Conservation (phyloP, 1,140 invertebrate genomes). For the Orchesella cincta region DNA sequence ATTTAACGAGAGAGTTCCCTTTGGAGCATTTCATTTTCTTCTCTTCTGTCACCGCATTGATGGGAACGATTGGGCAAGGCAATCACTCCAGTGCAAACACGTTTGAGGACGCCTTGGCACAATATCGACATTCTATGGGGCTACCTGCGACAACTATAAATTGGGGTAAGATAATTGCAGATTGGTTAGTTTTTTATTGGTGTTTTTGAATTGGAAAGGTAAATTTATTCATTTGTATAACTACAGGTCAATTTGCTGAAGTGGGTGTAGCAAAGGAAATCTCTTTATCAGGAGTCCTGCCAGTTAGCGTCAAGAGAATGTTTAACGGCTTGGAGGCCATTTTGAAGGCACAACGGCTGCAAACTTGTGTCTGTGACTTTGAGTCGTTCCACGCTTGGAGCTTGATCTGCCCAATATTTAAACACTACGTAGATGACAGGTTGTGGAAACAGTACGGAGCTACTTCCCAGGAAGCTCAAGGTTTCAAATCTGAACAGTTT, state of each 20-base stretch:
- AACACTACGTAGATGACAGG: neutral
- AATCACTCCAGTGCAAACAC: neutral
- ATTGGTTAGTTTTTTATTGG: too few species aligned
- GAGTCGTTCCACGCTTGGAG: neutral
- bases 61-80: neutral
- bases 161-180: slow-evolving; percentile 8
- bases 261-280: slow-evolving; percentile 17
- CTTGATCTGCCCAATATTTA: neutral
- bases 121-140: neutral
- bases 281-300: neutral
- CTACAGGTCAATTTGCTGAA: too few species aligned
- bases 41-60: neutral
- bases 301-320: slow-evolving; percentile 16
- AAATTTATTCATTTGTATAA: too few species aligned
- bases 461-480: neutral
- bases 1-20: neutral
- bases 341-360: neutral
- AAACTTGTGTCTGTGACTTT: neutral
- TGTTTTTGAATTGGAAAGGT: too few species aligned
- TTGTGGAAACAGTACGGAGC: neutral
- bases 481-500: neutral
- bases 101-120: neutral
- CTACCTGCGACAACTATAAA: slow-evolving; percentile 10
- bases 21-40: neutral
- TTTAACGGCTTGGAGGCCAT: neutral